Percentiles rank a stretch among this genome's conserved stretches.
Evolutionary conservation across 2,113 vertebrate species (phyloP).

Genomic region (Orycteropus afer): DNA sequence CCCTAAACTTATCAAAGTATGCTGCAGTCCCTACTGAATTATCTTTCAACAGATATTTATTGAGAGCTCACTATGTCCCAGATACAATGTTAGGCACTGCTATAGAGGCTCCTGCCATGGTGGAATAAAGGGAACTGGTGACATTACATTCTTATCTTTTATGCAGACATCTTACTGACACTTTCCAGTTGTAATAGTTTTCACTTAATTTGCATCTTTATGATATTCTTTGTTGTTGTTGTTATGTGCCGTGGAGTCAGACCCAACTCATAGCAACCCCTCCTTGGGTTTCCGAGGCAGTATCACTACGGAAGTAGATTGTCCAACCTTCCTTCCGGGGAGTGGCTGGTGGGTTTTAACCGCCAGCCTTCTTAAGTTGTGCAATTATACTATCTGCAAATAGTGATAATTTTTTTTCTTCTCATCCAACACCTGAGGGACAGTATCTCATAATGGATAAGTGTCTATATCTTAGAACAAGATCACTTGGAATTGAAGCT

Average conservation of each 20-base stretch:
- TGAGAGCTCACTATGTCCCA: rapidly evolving
- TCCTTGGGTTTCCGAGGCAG: too few relatives aligned
- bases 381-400: neutral
- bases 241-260: too few relatives aligned
- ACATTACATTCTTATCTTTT: neutral
- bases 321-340: too few relatives aligned
- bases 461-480: neutral
- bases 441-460: neutral
- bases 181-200: neutral
- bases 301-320: too few relatives aligned
- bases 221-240: too few relatives aligned
- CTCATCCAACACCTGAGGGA: neutral
- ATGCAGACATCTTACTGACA: neutral
- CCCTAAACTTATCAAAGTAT: neutral
- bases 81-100: neutral
- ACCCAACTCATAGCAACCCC: too few relatives aligned
- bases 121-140: neutral
- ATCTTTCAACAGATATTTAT: neutral
- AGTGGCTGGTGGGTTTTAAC: too few relatives aligned
- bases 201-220: neutral
- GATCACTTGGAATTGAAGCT: neutral
- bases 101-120: neutral
- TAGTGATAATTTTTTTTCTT: neutral
- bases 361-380: neutral
- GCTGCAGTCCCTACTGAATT: rapidly evolving